A percentile compares a stretch with the other conserved stretches of the same genome.
These are phyloP conservation scores for Melospiza georgiana DNA, from an alignment of 2,113 vertebrate genomes.

Conservation along the genomic window DNA sequence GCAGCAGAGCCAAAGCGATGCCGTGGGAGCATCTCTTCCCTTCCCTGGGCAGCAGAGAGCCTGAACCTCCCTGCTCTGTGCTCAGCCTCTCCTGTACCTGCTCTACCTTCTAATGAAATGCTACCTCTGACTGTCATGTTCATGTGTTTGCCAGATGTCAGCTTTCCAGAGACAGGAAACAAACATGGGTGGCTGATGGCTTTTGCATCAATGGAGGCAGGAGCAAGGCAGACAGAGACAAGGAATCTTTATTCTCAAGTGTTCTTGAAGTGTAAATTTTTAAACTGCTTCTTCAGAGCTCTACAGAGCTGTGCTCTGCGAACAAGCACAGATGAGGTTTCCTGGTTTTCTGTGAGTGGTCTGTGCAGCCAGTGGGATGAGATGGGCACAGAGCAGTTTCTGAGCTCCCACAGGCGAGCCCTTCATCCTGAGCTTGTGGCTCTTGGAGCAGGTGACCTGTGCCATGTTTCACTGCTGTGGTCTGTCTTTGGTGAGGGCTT, in stretches of 20 bases:
- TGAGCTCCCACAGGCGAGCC: background rate
- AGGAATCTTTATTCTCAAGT: background rate
- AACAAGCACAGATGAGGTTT: background rate
- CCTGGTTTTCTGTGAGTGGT: background rate
- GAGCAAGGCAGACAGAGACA: background rate
- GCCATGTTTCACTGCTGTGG: background rate
- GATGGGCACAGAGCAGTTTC: background rate
- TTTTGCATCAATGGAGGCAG: background rate
- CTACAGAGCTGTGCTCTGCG: background rate
- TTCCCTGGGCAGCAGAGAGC: background rate
- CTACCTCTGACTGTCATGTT: background rate
- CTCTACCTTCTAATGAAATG: background rate
- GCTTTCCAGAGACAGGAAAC: background rate
- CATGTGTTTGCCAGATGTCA: slow-evolving; percentile 17
- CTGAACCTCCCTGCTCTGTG: rapidly evolving
- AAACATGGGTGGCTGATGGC: rapidly evolving
- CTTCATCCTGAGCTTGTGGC: background rate
- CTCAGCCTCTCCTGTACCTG: rapidly evolving
- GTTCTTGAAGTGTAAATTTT: slow-evolving; percentile 25
- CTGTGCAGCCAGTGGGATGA: background rate
- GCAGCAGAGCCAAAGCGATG: background rate
- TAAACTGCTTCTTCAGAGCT: background rate
- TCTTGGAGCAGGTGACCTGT: background rate
- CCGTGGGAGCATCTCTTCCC: background rate
- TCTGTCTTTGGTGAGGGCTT: background rate